Base-by-base conservation (phyloP, 2,797 vertebrate species). In the Melanotaenia boesemani region DNA sequence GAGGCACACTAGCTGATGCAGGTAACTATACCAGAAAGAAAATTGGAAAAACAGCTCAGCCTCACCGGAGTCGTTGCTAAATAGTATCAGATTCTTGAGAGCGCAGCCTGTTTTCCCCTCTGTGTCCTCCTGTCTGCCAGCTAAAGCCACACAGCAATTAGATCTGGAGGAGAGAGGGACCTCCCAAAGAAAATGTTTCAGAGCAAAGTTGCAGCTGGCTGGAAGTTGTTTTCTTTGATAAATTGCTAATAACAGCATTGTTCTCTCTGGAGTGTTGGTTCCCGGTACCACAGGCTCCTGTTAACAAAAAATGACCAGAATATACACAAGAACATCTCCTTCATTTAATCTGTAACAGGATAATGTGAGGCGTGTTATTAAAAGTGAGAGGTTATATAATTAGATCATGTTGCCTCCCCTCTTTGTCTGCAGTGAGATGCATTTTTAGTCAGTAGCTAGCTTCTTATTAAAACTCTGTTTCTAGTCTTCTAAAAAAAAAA, bases 21-120 rank as follows among this genome's bases (percentile, higher is more conserved):
- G 46, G 46, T 4, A 62, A 24, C 13, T 22, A 36, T 16, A 48
- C n/a, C 44, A 28, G 6, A 57, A 36, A 18, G 32, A 30, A 55
- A 63, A 64, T 57, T 46, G 55, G 32, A n/a, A 63, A 72, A 56
- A 32, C 16, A 15, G 22, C 39, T 55, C 22, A 4, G 52, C 22
- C 28, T 57, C 61, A 11, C 41, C n/a, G 55, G 3, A 48, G 54
- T 72, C 20, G 64, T 64, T 57, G 39, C 61, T 57, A 39, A 44
- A 57, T 48, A 15, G 39, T 32, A 71, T 71, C 37, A 44, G 46
- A 15, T 57, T 55, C 55, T 30, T 63, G 22, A 67, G 57, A 37
- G 41, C n/a, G 4, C 59, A 72, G 36, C n/a, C 32, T 52, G 58
- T 62, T 74, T 54, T 60, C 72, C 61, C 62, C 24, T 79, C 58